Evolutionary conservation across 2,113 vertebrate genomes (phyloP), one percentile per base, ranked within the genome.

Genomic region (Corapipo altera): DNA sequence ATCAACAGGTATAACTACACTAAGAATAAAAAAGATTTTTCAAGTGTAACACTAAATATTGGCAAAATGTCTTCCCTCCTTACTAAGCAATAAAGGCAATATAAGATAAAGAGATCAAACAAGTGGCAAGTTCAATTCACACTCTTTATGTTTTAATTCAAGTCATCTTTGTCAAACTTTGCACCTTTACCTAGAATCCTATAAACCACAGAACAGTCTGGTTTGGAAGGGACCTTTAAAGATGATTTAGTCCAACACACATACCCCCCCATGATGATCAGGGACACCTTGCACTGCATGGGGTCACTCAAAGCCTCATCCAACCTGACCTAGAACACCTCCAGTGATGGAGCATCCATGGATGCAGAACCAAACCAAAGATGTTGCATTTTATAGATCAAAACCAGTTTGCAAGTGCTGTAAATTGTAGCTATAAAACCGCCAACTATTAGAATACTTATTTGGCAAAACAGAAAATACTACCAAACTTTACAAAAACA

Each of bases 211-310:
- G 33, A 46, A 46, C 0, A 15, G 3, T 55, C 21, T 48, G 51
- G 30, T 32, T 67, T 85, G 48, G 35, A 59, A n/a, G 12, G 28
- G 21, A 59, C 30, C 9, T 67, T 84, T 57, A 24, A 41, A 85
- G 52, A 43, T 7, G 16, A 54, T 48, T 21, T 32, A 59, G 28
- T n/a, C 27, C 59, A 69, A 58, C 1, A 59, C 19, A 4, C 8
- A 8, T 35, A 13, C 21, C 24, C 58, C 6, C 28, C 20, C 14
- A 8, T 2, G 5, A 6, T 19, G 27, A 30, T 23, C 58, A 85
- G 30, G 24, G 41, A 35, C 52, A 62, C 7, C 16, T 24, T 51
- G 18, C 17, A 80, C 52, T 10, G 11, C 23, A 32, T 0, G 0
- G 15, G 9, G 20, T 64, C 58, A 24, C 58, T 57, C 52, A 41